phyloP scores from a whole-genome alignment of 1,140 invertebrate genomes.

The Glossosoma conforme region DNA sequence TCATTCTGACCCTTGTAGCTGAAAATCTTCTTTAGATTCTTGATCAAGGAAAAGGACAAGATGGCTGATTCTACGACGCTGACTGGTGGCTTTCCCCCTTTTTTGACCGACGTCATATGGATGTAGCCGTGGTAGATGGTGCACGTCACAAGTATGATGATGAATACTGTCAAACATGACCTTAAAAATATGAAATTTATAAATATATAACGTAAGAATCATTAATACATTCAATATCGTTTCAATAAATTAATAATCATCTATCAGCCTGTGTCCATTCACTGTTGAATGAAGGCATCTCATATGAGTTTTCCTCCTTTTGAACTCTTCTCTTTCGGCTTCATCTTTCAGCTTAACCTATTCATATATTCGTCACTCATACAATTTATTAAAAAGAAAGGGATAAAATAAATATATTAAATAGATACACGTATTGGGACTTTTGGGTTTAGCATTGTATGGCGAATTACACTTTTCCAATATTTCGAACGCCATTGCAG shows the following conservation, averaged over 20 bases:
- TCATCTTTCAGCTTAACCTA: no score
- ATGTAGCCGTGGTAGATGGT: conserved; percentile 40
- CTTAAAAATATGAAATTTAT: conserved; percentile 12
- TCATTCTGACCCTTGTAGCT: conserved; percentile 56
- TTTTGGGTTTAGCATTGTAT: no score
- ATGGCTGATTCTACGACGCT: conserved; percentile 37
- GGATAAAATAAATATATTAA: no score
- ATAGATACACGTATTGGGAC: no score
- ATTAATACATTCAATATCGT: not conserved
- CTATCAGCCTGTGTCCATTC: no score
- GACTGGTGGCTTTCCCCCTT: not conserved
- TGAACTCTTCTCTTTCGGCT: no score
- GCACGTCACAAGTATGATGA: conserved; percentile 36
- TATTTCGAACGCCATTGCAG: no score
- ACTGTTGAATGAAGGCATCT: no score
- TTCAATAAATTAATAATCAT: not conserved
- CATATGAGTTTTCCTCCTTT: no score
- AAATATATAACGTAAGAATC: not conserved
- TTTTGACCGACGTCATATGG: conserved; percentile 12
- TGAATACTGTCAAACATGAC: conserved; percentile 32
- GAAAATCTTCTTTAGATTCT: conserved; percentile 56
- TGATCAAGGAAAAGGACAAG: conserved; percentile 55
- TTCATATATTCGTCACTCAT: no score
- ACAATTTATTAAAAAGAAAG: no score
- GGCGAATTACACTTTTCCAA: no score